These are phyloP conservation scores for Xiphydria camelus DNA, from an alignment of 2,888 invertebrate genomes.

Conservation along the genomic window DNA sequence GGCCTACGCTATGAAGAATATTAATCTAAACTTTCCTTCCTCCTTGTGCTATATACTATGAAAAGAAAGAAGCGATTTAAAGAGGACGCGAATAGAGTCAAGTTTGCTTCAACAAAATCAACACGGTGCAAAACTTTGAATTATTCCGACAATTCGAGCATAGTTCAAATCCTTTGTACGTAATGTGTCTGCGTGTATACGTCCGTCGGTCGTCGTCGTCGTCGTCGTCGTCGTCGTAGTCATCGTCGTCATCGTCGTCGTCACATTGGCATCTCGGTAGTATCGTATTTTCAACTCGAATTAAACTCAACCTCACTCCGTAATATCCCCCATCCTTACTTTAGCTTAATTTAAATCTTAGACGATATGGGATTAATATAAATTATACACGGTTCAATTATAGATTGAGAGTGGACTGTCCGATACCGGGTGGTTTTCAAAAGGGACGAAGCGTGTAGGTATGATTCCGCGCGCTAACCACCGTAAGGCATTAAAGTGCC, in stretches of 20 bases:
- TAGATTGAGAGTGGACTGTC: conserved; percentile 29
- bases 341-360: conserved; percentile 34
- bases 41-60: conserved; percentile 1
- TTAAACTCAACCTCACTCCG: conserved; percentile 10
- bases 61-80: conserved; percentile 10
- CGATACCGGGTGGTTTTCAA: not conserved
- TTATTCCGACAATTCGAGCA: not conserved
- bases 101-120: conserved; percentile 2
- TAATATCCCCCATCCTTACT: conserved; percentile 10
- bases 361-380: conserved; percentile 34
- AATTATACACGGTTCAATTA: conserved; percentile 36
- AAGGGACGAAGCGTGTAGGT: conserved; percentile 1
- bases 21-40: not conserved
- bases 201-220: no score
- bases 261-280: no score
- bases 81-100: conserved; percentile 3
- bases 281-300: not conserved
- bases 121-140: conserved; percentile 9
- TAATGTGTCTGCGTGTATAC: no score
- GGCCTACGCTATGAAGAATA: not conserved
- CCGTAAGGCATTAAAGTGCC: conserved; percentile 1
- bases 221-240: no score
- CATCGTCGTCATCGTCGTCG: no score
- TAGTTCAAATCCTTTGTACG: no score
- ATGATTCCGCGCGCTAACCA: not conserved